Percentiles rank a stretch among this genome's conserved stretches.
These are phyloP conservation scores for Merluccius polli DNA, from an alignment of 2,797 vertebrate genomes.

Conservation along the genomic window DNA sequence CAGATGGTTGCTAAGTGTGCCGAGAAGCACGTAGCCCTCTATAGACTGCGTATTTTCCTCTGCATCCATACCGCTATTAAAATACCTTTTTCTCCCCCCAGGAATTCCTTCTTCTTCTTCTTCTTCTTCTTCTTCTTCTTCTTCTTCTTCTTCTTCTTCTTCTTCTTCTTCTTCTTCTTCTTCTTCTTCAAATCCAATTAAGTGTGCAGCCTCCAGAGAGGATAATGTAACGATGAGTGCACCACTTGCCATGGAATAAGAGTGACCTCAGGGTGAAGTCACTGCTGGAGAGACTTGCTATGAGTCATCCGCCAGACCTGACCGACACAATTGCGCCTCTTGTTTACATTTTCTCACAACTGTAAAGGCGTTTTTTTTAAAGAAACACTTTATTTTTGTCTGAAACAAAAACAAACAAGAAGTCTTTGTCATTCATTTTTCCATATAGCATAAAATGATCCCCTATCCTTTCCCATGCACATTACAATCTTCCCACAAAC, in stretches of 20 bases:
- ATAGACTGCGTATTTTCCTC: background rate
- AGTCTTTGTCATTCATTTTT: background rate
- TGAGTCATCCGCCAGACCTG: slow-evolving; percentile 45
- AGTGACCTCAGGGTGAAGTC: slow-evolving; percentile 51
- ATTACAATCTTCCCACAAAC: background rate
- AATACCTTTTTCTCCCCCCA: background rate
- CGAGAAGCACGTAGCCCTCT: background rate
- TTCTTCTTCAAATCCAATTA: slow-evolving; percentile 48
- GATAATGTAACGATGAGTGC: slow-evolving; percentile 26
- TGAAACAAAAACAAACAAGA: background rate
- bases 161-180: slow-evolving; percentile 22
- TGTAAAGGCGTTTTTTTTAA: slow-evolving; percentile 11
- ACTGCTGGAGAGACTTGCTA: slow-evolving; percentile 22
- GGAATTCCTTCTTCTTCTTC: slow-evolving; percentile 19
- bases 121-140: background rate
- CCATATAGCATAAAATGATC: background rate
- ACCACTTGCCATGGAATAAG: slow-evolving; percentile 44
- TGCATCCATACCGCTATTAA: background rate
- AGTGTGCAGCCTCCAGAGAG: slow-evolving; percentile 19
- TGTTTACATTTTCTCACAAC: slow-evolving; percentile 9
- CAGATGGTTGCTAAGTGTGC: slow-evolving; percentile 4
- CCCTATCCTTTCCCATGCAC: background rate
- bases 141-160: no score
- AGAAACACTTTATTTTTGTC: no score
- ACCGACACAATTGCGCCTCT: slow-evolving; percentile 43